Percentiles rank a stretch among this genome's conserved stretches.
Evolutionary conservation across 2,113 vertebrate species (phyloP).

Genomic region (Rhynchomys soricoides): DNA sequence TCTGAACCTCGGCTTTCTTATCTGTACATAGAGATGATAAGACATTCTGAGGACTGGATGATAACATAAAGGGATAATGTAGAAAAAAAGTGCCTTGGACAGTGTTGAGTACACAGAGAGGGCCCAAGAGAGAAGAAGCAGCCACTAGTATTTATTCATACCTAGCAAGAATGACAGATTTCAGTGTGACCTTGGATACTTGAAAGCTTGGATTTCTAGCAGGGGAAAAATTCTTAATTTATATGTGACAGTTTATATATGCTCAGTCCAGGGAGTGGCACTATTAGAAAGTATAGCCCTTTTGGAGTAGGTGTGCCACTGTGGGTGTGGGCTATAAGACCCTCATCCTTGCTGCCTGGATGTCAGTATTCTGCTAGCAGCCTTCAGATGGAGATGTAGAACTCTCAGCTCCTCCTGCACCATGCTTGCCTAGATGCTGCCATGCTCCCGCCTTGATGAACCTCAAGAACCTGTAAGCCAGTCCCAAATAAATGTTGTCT

Average conservation of each 20-base stretch:
- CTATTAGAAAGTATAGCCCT: no score
- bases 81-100: neutral
- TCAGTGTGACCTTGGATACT: neutral
- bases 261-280: no score
- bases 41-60: neutral
- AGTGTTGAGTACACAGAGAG: constrained; percentile 17
- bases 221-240: constrained; percentile 35
- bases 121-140: constrained; percentile 34
- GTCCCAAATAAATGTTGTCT: no score
- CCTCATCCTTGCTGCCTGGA: no score
- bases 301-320: no score
- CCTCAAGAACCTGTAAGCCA: no score
- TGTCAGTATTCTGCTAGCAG: no score
- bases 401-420: no score
- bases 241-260: neutral
- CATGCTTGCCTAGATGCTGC: no score
- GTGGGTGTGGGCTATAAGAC: no score
- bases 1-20: constrained; percentile 30
- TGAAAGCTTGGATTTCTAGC: constrained; percentile 43
- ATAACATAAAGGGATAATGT: constrained; percentile 26
- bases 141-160: constrained; percentile 5
- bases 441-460: no score
- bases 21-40: constrained; percentile 20
- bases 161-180: constrained; percentile 4
- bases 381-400: no score